Base-by-base conservation (phyloP, 2,888 invertebrate species). In the Epiblema foenella region DNA sequence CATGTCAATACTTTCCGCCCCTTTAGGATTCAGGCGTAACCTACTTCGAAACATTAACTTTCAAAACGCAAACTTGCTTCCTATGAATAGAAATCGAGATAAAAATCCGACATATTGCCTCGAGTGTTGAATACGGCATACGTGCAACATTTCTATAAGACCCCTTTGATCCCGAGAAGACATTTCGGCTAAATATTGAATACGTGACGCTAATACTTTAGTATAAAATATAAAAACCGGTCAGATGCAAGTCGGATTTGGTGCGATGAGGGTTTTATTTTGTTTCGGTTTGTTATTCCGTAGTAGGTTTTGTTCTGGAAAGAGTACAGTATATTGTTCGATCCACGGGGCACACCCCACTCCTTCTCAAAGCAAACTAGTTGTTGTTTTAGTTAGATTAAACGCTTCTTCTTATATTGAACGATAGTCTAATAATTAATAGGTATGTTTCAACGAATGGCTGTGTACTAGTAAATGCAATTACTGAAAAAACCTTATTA, bases 121-220 rank as follows among this genome's bases (percentile, higher is more conserved):
- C 69, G 60, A 72, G 64, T 74, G 69, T 67, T 67, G 62, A 46
- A 74, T 69, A 74, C 70, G 67, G 62, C 67, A 65, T 42, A 73
- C 73, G 73, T 73, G 73, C 65, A 51, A 70, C 73, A 73, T 69
- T 73, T 70, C 70, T 73, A 74, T 74, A 64, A 63, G 73, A 76
- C 73, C 76, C 77, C 78, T 82, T 82, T 82, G 82, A 82, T 79
- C 79, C 74, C 74, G 75, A 73, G 75, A 73, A 76, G 76, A 77
- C 78, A 77, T 78, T 76, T 75, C 74, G 77, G 76, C 82, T 81
- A 80, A 73, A 83, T 82, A 83, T 83, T 81, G 82, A 81, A 82
- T 78, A 82, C 82, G 81, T 81, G 81, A 80, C 76, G 70, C 74
- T 76, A 79, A 78, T 80, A 78, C 76, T 57, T 75, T 75, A 75